Evolutionary conservation across 92 coral and sea anemone genomes (phyloP).

Genomic region (Porites divaricata): DNA sequence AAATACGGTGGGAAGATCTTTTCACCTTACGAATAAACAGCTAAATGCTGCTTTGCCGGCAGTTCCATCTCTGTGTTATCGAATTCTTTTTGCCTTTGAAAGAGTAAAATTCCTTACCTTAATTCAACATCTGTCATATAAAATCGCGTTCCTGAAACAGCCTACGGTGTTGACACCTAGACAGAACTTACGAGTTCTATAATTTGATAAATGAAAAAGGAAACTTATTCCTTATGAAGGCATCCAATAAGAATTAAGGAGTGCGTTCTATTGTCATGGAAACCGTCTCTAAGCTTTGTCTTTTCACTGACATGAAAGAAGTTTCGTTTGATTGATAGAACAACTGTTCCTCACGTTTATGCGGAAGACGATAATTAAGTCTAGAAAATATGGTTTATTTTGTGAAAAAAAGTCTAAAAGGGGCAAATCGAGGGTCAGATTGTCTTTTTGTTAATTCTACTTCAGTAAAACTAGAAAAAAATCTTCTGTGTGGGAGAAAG

Average conservation of each 20-base stretch:
- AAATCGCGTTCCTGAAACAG: not conserved
- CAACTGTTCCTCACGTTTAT: not conserved
- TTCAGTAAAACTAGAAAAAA: too few relatives aligned
- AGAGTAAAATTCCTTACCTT: not conserved
- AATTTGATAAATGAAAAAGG: not conserved
- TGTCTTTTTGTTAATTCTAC: too few relatives aligned
- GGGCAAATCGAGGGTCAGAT: too few relatives aligned
- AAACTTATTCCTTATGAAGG: not conserved
- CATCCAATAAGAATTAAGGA: constrained; percentile 4
- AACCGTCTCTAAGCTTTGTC: not conserved
- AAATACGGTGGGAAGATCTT: too few relatives aligned
- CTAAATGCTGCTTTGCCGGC: not conserved
- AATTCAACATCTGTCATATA: not conserved
- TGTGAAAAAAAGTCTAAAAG: too few relatives aligned
- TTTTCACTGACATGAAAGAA: not conserved
- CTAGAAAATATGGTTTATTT: not conserved
- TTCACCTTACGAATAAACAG: too few relatives aligned
- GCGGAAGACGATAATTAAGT: not conserved
- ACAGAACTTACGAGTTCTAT: not conserved
- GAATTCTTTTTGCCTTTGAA: not conserved
- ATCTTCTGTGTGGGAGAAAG: too few relatives aligned
- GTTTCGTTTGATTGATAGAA: constrained; percentile 9
- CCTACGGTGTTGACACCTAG: not conserved
- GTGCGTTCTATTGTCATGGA: not conserved
- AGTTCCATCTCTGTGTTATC: too few relatives aligned